Evolutionary conservation across 2,113 vertebrate species (phyloP).

Genomic region (Phycodurus eques): DNA sequence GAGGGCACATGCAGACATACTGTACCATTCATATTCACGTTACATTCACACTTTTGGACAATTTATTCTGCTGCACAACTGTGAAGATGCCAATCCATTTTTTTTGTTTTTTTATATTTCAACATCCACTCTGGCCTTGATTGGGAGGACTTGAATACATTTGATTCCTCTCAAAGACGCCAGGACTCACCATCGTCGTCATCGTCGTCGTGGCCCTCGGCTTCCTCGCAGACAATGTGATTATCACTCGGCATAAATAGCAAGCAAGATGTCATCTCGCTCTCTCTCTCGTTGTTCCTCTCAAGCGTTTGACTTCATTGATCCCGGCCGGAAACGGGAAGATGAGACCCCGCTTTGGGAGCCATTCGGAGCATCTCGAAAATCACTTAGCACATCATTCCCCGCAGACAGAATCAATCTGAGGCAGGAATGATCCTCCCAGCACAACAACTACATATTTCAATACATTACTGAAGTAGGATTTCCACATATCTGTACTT

Average conservation of each 20-base stretch:
- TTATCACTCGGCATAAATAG: constrained; percentile 5
- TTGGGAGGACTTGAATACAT: constrained; percentile 3
- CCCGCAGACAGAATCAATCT: constrained; percentile 68
- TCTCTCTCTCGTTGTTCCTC: constrained; percentile 22
- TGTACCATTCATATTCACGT: too few relatives aligned
- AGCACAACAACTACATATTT: not conserved
- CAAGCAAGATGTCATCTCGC: constrained; percentile 8
- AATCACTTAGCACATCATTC: constrained; percentile 74
- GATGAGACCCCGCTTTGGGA: constrained; percentile 69
- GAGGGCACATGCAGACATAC: too few relatives aligned
- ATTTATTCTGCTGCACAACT: not conserved
- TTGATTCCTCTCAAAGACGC: not conserved
- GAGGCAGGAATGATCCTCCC: constrained; percentile 9
- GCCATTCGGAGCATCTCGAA: constrained; percentile 77
- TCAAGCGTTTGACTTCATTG: constrained; percentile 71
- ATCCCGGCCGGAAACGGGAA: constrained; percentile 75
- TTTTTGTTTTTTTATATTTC: not conserved
- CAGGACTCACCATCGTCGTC: not conserved
- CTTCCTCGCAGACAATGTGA: constrained; percentile 7
- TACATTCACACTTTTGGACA: too few relatives aligned
- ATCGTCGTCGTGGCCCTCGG: not conserved
- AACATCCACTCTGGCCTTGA: not conserved
- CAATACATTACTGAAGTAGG: too few relatives aligned
- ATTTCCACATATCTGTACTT: too few relatives aligned
- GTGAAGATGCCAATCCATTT: not conserved